Percentiles rank a stretch among this genome's conserved stretches.
Evolutionary conservation across 2,113 vertebrate species (phyloP).

Genomic region (Brachionichthys hirsutus): DNA sequence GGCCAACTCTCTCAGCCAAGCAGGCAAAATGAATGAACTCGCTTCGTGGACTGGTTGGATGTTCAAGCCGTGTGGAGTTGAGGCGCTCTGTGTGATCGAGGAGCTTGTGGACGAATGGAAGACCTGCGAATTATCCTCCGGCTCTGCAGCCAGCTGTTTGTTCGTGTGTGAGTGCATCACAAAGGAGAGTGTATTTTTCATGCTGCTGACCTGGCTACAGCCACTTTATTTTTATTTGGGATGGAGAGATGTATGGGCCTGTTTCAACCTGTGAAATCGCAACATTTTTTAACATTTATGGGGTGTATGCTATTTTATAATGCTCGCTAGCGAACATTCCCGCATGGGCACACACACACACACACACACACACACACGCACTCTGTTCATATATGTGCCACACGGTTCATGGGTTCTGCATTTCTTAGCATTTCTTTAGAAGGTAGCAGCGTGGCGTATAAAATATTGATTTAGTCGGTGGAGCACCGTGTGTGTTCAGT

Average conservation of each 20-base stretch:
- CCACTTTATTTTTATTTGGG: conserved; percentile 1
- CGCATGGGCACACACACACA: conserved; percentile 1
- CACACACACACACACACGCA: neutral
- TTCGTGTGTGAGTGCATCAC: conserved; percentile 13
- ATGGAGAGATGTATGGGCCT: neutral
- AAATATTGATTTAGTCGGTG: conserved; percentile 67
- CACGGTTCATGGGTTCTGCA: conserved; percentile 1
- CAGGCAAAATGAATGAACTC: conserved; percentile 56
- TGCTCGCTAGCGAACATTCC: conserved; percentile 18
- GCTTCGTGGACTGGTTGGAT: conserved; percentile 22
- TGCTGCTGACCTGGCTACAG: conserved; percentile 20
- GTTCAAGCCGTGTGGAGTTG: conserved; percentile 17
- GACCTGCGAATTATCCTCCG: conserved; percentile 10
- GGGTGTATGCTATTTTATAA: neutral
- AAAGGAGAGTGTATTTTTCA: conserved; percentile 24
- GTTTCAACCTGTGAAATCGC: conserved; percentile 29
- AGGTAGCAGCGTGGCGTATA: conserved; percentile 38
- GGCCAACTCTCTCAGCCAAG: conserved; percentile 63
- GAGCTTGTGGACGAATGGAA: conserved; percentile 1
- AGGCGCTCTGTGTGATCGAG: conserved; percentile 29
- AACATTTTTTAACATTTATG: conserved; percentile 36
- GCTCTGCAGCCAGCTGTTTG: conserved; percentile 25
- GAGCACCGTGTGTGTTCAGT: conserved; percentile 55
- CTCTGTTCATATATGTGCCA: conserved; percentile 13
- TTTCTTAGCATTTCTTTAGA: conserved; percentile 36